Evolutionary conservation across 2,888 invertebrate species (phyloP).

Genomic region (Cantharis flavilabris): DNA sequence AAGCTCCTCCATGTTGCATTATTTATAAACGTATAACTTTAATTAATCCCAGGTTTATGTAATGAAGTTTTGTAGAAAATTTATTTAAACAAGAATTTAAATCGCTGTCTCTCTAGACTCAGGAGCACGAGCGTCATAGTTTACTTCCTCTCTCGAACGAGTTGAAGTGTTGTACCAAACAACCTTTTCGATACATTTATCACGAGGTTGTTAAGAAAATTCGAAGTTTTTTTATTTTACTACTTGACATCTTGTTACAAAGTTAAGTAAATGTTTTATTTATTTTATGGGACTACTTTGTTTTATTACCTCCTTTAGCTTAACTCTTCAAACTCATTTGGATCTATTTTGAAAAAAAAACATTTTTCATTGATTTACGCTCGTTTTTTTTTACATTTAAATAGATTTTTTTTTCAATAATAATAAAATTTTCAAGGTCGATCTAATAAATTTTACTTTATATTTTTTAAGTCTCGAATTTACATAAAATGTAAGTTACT

Average conservation of each 20-base stretch:
- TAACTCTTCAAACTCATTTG: not conserved
- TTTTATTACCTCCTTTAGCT: not conserved
- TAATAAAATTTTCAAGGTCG: not conserved
- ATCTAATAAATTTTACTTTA: not conserved
- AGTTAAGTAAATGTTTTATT: not conserved
- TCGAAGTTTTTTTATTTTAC: not conserved
- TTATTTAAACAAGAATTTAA: not conserved
- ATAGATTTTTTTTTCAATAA: not conserved
- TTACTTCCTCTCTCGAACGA: not conserved
- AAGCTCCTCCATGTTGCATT: not conserved
- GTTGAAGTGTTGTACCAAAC: not conserved
- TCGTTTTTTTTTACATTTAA: not conserved
- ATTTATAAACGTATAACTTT: not conserved
- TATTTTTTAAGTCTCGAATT: not conserved
- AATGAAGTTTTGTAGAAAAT: not conserved
- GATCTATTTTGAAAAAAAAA: not conserved
- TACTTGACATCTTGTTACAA: not conserved
- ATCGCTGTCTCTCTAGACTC: not conserved
- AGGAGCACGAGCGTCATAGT: not conserved
- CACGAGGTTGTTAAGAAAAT: not conserved
- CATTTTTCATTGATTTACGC: not conserved
- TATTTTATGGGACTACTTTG: not conserved
- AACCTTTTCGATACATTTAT: not conserved
- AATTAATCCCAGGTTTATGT: not conserved
- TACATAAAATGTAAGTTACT: not conserved